These are phyloP conservation scores for Eledona agricola DNA, from an alignment of 2,888 invertebrate species.

Conservation along the genomic window DNA sequence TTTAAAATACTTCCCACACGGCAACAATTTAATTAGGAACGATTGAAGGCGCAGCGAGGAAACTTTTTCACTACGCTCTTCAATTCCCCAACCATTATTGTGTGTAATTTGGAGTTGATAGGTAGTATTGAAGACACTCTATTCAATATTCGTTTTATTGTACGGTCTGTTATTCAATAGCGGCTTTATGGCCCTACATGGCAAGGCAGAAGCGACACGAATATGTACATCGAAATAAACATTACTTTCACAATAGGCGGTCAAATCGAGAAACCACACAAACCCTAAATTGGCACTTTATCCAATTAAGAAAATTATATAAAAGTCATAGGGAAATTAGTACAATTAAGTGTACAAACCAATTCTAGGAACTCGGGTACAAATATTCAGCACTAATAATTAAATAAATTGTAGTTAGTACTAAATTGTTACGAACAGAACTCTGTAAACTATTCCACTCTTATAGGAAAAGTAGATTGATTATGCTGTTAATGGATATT, in stretches of 20 bases:
- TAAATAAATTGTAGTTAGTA: constrained; percentile 3
- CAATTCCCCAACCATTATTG: constrained; percentile 15
- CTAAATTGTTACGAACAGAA: constrained; percentile 4
- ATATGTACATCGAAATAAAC: no score
- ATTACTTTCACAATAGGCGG: no score
- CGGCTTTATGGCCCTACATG: constrained; percentile 15
- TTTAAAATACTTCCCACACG: constrained; percentile 18
- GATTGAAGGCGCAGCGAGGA: constrained; percentile 17
- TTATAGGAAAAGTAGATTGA: constrained; percentile 34
- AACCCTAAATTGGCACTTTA: no score
- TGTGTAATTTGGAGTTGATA: constrained; percentile 23
- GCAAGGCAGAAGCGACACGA: no score
- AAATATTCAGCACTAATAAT: no score
- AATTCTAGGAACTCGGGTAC: no score
- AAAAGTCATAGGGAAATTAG: no score
- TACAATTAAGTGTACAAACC: no score
- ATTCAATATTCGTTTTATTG: constrained; percentile 26
- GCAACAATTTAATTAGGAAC: constrained; percentile 27
- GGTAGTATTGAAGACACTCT: constrained; percentile 17
- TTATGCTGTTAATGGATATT: constrained; percentile 39
- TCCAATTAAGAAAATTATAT: no score
- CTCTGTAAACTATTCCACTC: constrained; percentile 14
- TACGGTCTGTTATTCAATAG: constrained; percentile 22
- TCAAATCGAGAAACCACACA: no score
- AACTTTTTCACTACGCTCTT: constrained; percentile 24